These are phyloP conservation scores for Drosophila histrio DNA, from an alignment of 2,888 invertebrate species.

Conservation along the genomic window DNA sequence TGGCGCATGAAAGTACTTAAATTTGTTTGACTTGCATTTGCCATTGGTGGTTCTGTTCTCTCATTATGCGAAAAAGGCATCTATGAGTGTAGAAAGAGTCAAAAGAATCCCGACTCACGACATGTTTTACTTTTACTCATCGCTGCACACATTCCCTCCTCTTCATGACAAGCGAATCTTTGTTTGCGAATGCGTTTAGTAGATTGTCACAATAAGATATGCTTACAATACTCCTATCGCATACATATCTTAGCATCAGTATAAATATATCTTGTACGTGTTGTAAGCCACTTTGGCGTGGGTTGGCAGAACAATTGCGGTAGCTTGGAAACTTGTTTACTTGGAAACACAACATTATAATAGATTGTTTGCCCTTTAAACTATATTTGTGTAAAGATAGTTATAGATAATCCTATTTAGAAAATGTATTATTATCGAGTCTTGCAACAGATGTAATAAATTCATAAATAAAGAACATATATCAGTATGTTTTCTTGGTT, in stretches of 20 bases:
- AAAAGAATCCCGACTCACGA: constrained; percentile 19
- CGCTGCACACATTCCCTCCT: constrained; percentile 29
- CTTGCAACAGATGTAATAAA: no score
- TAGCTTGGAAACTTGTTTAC: not conserved
- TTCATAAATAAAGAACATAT: no score
- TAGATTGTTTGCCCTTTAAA: not conserved
- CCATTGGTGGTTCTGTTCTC: constrained; percentile 32
- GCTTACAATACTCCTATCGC: constrained; percentile 18
- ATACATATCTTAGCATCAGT: not conserved
- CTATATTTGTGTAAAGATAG: no score
- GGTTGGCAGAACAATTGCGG: not conserved
- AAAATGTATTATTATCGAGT: no score
- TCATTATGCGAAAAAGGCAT: constrained; percentile 56
- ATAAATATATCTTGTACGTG: not conserved
- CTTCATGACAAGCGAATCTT: constrained; percentile 28
- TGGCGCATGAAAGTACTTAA: constrained; percentile 78
- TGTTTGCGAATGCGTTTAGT: constrained; percentile 65
- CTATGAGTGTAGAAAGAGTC: constrained; percentile 19
- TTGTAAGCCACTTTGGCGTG: not conserved
- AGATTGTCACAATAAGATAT: constrained; percentile 54
- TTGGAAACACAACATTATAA: not conserved
- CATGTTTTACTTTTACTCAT: constrained; percentile 48
- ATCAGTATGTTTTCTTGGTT: no score
- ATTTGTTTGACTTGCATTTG: constrained; percentile 73
- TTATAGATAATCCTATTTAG: no score